phyloP scores from a whole-genome alignment of 2,888 invertebrate species.

The Acanthosoma haemorrhoidale region DNA sequence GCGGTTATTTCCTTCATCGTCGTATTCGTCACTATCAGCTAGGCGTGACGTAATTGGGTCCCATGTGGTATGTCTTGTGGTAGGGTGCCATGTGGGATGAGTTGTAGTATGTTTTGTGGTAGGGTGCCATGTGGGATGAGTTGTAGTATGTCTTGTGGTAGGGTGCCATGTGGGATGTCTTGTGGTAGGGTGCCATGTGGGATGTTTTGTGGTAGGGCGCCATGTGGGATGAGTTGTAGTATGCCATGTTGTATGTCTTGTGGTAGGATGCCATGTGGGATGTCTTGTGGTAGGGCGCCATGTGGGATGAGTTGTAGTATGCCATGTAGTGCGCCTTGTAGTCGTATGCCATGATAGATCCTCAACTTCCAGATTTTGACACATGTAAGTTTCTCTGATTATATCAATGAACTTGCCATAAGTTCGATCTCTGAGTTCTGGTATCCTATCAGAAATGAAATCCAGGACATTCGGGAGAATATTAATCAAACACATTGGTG shows the following conservation, averaged over 20 bases:
- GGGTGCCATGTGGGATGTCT: not conserved
- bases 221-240: not conserved
- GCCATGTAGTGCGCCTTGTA: not conserved
- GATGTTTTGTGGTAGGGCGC: not conserved
- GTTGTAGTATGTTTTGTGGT: too few relatives aligned
- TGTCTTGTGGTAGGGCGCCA: not conserved
- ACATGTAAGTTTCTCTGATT: too few relatives aligned
- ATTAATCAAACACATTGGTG: not conserved
- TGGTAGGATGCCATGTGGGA: not conserved
- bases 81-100: not conserved
- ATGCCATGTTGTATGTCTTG: not conserved
- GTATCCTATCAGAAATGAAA: too few relatives aligned
- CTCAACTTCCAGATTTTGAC: too few relatives aligned
- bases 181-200: not conserved
- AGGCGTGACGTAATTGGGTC: not conserved
- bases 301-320: not conserved
- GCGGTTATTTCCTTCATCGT: not conserved
- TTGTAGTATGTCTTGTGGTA: not conserved
- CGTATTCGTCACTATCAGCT: not conserved
- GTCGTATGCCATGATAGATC: not conserved
- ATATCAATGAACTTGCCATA: too few relatives aligned
- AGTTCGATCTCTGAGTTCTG: too few relatives aligned
- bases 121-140: not conserved
- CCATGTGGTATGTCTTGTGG: not conserved
- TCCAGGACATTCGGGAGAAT: not conserved